phyloP scores from a whole-genome alignment of 2,888 invertebrate species.

The Pseudococcus longispinus region DNA sequence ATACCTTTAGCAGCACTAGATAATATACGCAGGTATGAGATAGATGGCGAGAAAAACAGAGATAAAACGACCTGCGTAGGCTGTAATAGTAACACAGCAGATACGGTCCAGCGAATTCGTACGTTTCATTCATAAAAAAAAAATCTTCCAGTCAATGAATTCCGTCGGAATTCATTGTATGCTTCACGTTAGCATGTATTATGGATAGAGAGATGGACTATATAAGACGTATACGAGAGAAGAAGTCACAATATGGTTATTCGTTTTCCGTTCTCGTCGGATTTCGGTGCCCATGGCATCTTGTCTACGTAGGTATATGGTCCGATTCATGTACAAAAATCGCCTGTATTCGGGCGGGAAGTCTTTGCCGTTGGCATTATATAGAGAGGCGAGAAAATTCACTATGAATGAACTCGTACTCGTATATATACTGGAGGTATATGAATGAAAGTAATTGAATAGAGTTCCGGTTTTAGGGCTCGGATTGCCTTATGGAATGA shows the following conservation, averaged over 20 bases:
- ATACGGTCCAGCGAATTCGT: constrained; percentile 17
- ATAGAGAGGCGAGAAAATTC: background rate
- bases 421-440: too few relatives aligned
- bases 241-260: background rate
- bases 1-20: background rate
- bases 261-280: background rate
- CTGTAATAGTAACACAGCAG: background rate
- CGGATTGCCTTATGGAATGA: background rate
- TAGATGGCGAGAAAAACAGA: background rate
- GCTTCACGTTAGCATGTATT: background rate
- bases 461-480: constrained; percentile 9
- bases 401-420: background rate
- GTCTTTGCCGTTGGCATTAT: background rate
- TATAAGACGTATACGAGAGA: background rate
- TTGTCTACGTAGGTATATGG: too few relatives aligned
- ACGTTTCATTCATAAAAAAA: constrained; percentile 30
- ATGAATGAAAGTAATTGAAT: constrained; percentile 35
- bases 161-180: constrained; percentile 24
- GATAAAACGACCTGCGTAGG: background rate
- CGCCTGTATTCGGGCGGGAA: constrained; percentile 8
- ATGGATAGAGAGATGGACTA: background rate
- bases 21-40: too few relatives aligned
- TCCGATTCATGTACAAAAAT: background rate
- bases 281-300: too few relatives aligned
- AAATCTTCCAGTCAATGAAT: constrained; percentile 33